These are phyloP conservation scores for Leptatherina wallacei DNA, from an alignment of 2,797 vertebrate species.

Conservation along the genomic window DNA sequence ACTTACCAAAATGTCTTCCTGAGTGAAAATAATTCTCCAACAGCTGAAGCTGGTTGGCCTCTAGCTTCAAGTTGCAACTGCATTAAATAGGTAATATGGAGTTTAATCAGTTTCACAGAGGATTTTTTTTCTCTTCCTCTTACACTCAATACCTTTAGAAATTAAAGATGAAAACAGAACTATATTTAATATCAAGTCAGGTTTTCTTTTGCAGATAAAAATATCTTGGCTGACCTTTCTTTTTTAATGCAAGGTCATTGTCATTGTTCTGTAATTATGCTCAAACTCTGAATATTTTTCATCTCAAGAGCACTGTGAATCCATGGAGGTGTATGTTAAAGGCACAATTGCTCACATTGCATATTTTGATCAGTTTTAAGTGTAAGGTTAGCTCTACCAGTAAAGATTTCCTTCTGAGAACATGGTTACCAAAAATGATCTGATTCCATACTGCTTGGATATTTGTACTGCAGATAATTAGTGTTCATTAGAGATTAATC, in stretches of 20 bases:
- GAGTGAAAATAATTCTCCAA: not conserved
- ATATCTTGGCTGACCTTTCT: constrained; percentile 21
- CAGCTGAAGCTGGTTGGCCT: constrained; percentile 3
- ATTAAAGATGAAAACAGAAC: constrained; percentile 38
- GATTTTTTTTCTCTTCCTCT: constrained; percentile 7
- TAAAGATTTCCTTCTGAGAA: not conserved
- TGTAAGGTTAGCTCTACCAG: not conserved
- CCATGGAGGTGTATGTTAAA: not conserved
- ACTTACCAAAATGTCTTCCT: not conserved
- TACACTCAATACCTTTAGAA: constrained; percentile 15
- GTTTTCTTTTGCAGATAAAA: constrained; percentile 38
- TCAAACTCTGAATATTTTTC: not conserved
- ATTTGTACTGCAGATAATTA: not conserved
- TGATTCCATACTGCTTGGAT: not conserved
- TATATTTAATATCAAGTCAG: constrained; percentile 42
- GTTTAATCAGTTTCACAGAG: constrained; percentile 9
- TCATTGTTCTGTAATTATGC: not conserved
- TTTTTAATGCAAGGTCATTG: constrained; percentile 2
- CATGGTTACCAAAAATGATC: not conserved
- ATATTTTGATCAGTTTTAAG: not conserved
- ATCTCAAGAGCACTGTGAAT: not conserved
- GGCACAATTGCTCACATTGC: not conserved
- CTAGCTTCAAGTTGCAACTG: not conserved
- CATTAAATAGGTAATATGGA: not conserved
- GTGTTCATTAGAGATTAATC: not conserved